phyloP scores from a whole-genome alignment of 2,888 invertebrate species.

The Agrilus biguttatus region DNA sequence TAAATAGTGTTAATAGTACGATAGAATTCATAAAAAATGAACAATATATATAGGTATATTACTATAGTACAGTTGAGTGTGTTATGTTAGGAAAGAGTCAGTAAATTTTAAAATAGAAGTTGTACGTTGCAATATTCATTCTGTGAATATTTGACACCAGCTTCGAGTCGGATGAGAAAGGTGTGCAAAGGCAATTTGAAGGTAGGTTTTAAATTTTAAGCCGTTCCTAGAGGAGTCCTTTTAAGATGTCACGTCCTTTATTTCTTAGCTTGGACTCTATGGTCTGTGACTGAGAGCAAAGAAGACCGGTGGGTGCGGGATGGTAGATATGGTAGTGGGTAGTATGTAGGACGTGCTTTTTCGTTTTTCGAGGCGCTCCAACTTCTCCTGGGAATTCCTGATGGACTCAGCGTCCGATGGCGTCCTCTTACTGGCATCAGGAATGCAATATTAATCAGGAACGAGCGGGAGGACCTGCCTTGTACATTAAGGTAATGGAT shows the following conservation, averaged over 20 bases:
- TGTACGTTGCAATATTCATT: slow-evolving; percentile 1
- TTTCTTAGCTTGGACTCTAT: slow-evolving; percentile 13
- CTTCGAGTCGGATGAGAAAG: slow-evolving; percentile 12
- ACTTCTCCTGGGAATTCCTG: slow-evolving; percentile 19
- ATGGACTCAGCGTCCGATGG: slow-evolving; percentile 23
- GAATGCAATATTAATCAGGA: slow-evolving; percentile 51
- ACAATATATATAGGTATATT: too few relatives aligned
- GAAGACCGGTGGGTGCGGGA: slow-evolving; percentile 7
- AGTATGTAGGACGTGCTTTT: slow-evolving; percentile 3
- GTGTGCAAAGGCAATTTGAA: slow-evolving; percentile 22
- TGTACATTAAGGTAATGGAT: slow-evolving; percentile 34
- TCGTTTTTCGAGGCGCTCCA: slow-evolving; percentile 10
- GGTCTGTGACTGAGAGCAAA: slow-evolving; percentile 14
- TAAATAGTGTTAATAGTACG: too few relatives aligned
- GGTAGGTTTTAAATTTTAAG: slow-evolving; percentile 27
- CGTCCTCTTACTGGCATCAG: slow-evolving; percentile 28
- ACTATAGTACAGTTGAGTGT: too few relatives aligned
- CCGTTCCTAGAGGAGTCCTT: slow-evolving; percentile 16
- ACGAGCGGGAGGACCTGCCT: slow-evolving; percentile 28
- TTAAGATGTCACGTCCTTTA: slow-evolving; percentile 24
- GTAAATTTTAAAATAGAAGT: slow-evolving; percentile 1
- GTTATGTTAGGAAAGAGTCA: not conserved
- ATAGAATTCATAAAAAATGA: too few relatives aligned
- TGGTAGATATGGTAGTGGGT: not conserved
- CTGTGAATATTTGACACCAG: not conserved